A percentile compares a stretch with the other conserved stretches of the same genome.
phyloP scores from a whole-genome alignment of 2,113 vertebrate species.

The Caranx melampygus region DNA sequence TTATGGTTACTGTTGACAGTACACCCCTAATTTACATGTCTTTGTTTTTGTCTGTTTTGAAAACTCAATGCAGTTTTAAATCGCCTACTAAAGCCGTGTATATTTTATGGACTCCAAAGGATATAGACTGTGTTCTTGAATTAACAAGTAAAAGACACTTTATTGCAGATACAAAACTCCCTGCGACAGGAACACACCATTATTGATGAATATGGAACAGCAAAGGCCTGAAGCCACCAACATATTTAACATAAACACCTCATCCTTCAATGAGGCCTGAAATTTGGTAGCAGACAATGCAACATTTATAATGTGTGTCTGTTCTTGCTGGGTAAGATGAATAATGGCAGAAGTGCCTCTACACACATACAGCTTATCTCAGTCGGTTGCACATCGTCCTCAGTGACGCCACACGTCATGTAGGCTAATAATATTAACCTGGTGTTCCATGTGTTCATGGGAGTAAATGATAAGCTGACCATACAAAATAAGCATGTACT shows the following conservation, averaged over 20 bases:
- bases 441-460: neutral
- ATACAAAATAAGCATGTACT: neutral
- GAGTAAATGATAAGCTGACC: neutral
- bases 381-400: conserved; percentile 12
- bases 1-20: neutral
- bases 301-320: conserved; percentile 14
- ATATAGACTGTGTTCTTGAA: neutral
- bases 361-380: conserved; percentile 11
- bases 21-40: neutral
- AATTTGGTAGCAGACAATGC: conserved; percentile 15
- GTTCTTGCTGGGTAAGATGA: conserved; percentile 5
- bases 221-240: neutral
- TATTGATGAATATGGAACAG: neutral
- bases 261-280: conserved; percentile 10
- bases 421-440: neutral
- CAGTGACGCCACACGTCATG: neutral
- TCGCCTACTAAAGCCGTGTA: neutral
- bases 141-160: neutral
- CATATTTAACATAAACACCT: neutral
- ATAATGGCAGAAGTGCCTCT: neutral
- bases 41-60: neutral
- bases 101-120: neutral
- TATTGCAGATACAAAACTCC: neutral
- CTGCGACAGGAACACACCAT: neutral
- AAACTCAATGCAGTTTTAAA: neutral